Evolutionary conservation across 2,797 vertebrate species (phyloP), one percentile per base, ranked within the genome.

Genomic region (Phalloptychus januarius): DNA sequence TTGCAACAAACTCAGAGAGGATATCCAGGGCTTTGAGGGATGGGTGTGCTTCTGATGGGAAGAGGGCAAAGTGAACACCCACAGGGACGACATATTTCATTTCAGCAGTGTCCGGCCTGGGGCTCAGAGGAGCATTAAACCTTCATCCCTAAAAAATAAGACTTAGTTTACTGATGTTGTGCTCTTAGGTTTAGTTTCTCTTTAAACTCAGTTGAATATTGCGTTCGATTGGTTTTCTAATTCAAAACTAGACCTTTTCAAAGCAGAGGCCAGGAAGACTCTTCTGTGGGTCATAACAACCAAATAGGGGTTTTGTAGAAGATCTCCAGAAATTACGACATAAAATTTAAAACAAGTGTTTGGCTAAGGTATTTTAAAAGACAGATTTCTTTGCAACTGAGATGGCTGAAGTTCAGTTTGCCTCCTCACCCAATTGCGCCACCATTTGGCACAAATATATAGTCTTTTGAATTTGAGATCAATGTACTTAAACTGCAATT

Each of bases 1-100:
- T 94, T 92, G 92, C 93, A 70, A 87, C 86, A 91, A 93, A 92
- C 90, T 85, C 92, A 91, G 89, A 89, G 91, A 93, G 92, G 92
- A 94, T 93, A 93, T 94, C 91, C 91, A 93, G 78, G 83, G 85
- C 89, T 94, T 91, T 93, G 91, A 94, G 89, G 87, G 86, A 94
- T 92, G 85, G 83, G 76, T 84, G 81, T 83, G 85, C 80, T 88
- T 80, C 78, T 89, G 87, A 90, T 88, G 78, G 82, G 86, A 85
- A 79, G 84, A 89, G 89, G 86, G 86, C 81, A 90, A 88, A 92
- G 77, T 86, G 81, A 89, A 79, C 83, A 87, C 83, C 87, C 79
- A 79, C 46, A 77, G 85, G 91, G 78, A 89, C 82, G 83, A 83
- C 82, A 83, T 83, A 80, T 77, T 86, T 90, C 87, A 92, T 91